Percentiles rank a stretch among this genome's conserved stretches.
Evolutionary conservation across 2,888 invertebrate genomes (phyloP).

Genomic region (Agriopis marginaria): DNA sequence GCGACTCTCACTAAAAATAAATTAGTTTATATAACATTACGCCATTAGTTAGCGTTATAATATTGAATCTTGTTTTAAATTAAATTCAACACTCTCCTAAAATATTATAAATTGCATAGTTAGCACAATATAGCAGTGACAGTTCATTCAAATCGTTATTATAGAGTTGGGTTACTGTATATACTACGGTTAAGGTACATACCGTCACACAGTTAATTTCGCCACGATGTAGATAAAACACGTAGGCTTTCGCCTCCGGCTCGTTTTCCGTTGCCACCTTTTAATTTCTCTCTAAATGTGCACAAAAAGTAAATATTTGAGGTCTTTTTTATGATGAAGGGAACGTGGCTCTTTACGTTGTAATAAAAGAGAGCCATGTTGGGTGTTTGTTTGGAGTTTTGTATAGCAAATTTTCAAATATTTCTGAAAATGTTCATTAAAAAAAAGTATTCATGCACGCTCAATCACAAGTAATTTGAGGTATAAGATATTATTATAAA

Average conservation of each 20-base stretch:
- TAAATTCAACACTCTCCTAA: too few relatives aligned
- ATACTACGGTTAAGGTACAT: conserved; percentile 26
- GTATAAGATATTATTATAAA: too few relatives aligned
- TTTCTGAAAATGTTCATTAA: neutral
- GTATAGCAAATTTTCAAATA: conserved; percentile 14
- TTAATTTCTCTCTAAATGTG: conserved; percentile 71
- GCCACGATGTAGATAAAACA: conserved; percentile 79
- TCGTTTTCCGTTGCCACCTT: conserved; percentile 69
- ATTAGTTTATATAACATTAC: too few relatives aligned
- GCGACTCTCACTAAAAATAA: too few relatives aligned
- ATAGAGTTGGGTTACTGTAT: conserved; percentile 17
- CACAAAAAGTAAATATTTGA: conserved; percentile 60
- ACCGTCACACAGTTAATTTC: conserved; percentile 70
- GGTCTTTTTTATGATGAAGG: conserved; percentile 49
- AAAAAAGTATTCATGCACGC: neutral
- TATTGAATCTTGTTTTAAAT: too few relatives aligned
- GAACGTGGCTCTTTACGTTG: conserved; percentile 44
- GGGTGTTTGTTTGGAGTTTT: conserved; percentile 39
- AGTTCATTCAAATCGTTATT: neutral
- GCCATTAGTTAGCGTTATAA: too few relatives aligned
- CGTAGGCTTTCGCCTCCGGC: conserved; percentile 66
- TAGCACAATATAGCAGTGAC: neutral
- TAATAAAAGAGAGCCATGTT: conserved; percentile 42
- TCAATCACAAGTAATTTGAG: too few relatives aligned
- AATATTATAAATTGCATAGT: too few relatives aligned